Base-by-base conservation (phyloP, 2,888 invertebrate species). In the Drosophila ustulata region DNA sequence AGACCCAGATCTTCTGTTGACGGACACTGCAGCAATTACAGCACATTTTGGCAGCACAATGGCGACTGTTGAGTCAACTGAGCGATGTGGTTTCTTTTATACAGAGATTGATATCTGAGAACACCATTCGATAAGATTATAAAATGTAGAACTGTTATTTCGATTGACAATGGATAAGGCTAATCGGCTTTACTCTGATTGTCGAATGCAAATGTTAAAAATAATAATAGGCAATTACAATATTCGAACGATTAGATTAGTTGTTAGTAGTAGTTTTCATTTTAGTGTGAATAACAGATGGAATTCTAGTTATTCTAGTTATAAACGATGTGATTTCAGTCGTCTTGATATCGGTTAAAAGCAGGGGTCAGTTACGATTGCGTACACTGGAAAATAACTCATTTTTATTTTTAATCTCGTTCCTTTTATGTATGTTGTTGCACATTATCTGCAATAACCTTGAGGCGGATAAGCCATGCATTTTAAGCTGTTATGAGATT, bases 1-100 rank as follows among this genome's bases (percentile, higher is more conserved):
- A 91, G 2, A 90, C 79, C 90, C 91, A 91, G 52, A 88, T 71
- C 74, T 90, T 91, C 47, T 90, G 89, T 32, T 89, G 88, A 2
- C 76, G 83, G 1, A 87, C 85, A 80, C 90, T 89, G 57, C 92
- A 92, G 34, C 90, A 89, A 18, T 78, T 66, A 50, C 90, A 90
- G 69, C 90, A 90, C 92, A 92, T 92, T 59, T 37, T 55, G 47
- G 2, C 9, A 25, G 13, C 37, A 41, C 2, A 57, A 64, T 3
- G 23, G 6, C 4, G 9, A 82, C 77, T 82, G 73, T n/a, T 28
- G 4, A 6, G 3, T 1, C 13, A 56, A 37, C 18, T 23, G 3
- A 5, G 26, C 7, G 39, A 0, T 8, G 0, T 1, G 2, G 45
- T 6, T n/a, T 43, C 26, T 41, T 64, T 74, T 64, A 64, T 74